Evolutionary conservation across 2,888 invertebrate species (phyloP).

Genomic region (Cephalotes varians): DNA sequence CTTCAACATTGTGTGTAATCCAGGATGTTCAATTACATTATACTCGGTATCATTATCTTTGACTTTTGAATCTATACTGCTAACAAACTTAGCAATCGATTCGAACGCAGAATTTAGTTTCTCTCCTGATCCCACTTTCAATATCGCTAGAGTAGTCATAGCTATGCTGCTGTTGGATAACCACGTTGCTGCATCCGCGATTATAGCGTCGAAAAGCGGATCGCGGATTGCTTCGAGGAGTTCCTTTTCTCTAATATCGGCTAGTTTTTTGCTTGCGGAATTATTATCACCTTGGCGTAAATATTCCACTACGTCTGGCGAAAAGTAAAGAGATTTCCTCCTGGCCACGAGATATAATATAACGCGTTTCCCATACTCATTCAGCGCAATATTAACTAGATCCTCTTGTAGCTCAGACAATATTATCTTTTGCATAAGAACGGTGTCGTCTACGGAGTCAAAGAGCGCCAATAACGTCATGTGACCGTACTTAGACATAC

Average conservation of each 20-base stretch:
- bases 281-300: constrained; percentile 91
- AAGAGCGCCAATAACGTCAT: constrained; percentile 93
- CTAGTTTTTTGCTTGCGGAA: constrained; percentile 91
- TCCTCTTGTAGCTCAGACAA: constrained; percentile 90
- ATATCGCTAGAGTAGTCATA: constrained; percentile 90
- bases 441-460: constrained; percentile 97
- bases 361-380: constrained; percentile 95
- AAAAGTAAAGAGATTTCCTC: constrained; percentile 92
- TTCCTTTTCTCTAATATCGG: constrained; percentile 89
- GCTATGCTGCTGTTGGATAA: constrained; percentile 89
- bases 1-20: constrained; percentile 92
- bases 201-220: constrained; percentile 87
- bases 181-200: constrained; percentile 89
- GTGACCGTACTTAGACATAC: constrained; percentile 95
- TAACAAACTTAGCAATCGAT: constrained; percentile 86
- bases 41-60: constrained; percentile 82
- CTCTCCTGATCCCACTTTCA: constrained; percentile 88
- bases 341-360: constrained; percentile 95
- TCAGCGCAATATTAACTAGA: constrained; percentile 89
- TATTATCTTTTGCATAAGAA: constrained; percentile 93
- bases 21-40: constrained; percentile 90
- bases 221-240: constrained; percentile 89
- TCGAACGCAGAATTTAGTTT: constrained; percentile 85
- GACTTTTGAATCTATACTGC: constrained; percentile 87
- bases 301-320: constrained; percentile 92